These are phyloP conservation scores for Theristus sp. DNA, from an alignment of 2,888 invertebrate species.

Conservation along the genomic window DNA sequence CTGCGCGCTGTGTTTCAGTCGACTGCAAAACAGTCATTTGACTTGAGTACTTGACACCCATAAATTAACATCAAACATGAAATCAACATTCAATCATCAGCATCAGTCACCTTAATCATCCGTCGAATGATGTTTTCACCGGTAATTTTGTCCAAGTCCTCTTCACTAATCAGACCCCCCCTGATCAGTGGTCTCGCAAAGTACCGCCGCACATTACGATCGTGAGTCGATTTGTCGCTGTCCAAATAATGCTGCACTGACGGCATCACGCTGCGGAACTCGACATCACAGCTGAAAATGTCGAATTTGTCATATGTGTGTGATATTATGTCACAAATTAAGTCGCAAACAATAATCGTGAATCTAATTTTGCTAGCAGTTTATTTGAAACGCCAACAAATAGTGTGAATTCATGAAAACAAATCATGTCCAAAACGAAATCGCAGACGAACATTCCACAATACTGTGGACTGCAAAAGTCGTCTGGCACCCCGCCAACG, in stretches of 20 bases:
- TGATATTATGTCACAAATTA: background rate
- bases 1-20: no score
- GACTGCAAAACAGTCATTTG: no score
- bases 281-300: constrained; percentile 1
- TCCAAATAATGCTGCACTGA: constrained; percentile 2
- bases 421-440: background rate
- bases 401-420: background rate
- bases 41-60: no score
- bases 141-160: background rate
- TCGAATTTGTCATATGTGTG: background rate
- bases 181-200: background rate
- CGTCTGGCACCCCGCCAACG: constrained; percentile 1
- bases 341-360: background rate
- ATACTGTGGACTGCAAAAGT: background rate
- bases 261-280: constrained; percentile 2
- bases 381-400: background rate
- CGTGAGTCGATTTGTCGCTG: background rate
- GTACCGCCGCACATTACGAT: background rate
- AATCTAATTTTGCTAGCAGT: background rate
- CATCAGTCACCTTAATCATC: background rate
- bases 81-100: no score
- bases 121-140: background rate
- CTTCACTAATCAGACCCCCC: background rate
- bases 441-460: constrained; percentile 1
- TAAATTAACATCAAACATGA: no score